These are phyloP conservation scores for Apocrypta bakeri DNA, from an alignment of 1,140 invertebrate genomes.

Conservation along the genomic window DNA sequence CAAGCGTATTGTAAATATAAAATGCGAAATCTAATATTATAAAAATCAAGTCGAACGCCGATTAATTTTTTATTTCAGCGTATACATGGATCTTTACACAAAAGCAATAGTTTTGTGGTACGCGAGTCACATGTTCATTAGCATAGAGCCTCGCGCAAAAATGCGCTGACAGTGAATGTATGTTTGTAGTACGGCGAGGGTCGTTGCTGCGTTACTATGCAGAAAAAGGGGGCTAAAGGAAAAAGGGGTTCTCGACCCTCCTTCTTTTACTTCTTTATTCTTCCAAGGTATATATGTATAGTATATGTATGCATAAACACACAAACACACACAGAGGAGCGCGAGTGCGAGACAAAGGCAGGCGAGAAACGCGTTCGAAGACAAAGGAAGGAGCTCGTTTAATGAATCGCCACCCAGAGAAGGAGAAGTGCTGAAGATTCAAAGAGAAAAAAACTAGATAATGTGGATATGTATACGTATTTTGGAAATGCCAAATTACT, in stretches of 20 bases:
- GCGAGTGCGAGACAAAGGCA: no score
- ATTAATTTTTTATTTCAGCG: no score
- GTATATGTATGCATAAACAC: no score
- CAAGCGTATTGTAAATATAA: no score
- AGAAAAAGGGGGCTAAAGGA: not conserved
- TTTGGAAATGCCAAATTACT: not conserved
- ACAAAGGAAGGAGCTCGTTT: not conserved
- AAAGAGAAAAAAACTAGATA: not conserved
- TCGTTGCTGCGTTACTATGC: not conserved
- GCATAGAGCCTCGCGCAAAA: not conserved
- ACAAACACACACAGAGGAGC: no score
- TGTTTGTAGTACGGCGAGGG: not conserved
- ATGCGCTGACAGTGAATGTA: not conserved
- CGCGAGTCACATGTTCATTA: no score
- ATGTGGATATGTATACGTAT: not conserved
- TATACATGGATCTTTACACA: no score
- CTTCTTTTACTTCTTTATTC: no score
- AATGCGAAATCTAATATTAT: no score
- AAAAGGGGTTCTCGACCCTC: not conserved
- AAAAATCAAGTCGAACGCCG: no score
- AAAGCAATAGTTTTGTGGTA: no score
- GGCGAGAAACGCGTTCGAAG: not conserved
- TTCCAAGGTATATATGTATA: no score
- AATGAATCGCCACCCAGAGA: not conserved
- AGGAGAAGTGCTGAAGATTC: not conserved